Evolutionary conservation across 2,797 vertebrate genomes (phyloP).

Genomic region (Rallus crepitans): DNA sequence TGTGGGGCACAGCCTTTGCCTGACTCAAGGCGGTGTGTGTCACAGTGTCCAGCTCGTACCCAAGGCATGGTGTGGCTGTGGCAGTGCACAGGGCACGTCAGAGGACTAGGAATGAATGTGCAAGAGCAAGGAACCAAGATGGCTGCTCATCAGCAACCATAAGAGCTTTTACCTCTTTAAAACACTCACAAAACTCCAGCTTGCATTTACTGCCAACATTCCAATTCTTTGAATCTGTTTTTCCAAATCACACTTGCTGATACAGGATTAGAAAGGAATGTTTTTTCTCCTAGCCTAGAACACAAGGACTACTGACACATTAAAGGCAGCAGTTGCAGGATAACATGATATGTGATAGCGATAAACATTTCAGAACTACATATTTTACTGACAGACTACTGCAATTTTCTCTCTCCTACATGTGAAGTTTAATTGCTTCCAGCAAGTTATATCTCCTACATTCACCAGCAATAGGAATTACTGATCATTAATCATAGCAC

Average conservation of each 20-base stretch:
- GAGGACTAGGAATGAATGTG: background rate
- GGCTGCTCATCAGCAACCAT: background rate
- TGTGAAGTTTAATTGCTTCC: background rate
- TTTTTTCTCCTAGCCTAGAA: background rate
- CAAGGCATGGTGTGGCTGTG: rapidly evolving
- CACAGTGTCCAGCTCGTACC: background rate
- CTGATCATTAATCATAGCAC: background rate
- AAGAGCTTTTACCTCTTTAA: background rate
- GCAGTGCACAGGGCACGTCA: background rate
- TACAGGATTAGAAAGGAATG: background rate
- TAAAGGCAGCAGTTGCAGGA: background rate
- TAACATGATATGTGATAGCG: rapidly evolving
- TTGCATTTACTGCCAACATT: background rate
- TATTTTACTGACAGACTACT: slow-evolving; percentile 2
- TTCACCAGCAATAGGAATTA: background rate
- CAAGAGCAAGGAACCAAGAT: background rate
- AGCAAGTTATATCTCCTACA: background rate
- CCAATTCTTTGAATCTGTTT: background rate
- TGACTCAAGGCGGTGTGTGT: background rate
- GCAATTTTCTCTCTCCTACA: background rate
- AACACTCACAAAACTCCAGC: background rate
- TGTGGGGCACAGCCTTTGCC: background rate
- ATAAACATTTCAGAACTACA: background rate
- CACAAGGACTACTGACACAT: background rate
- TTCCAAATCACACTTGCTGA: background rate